Conservation (phyloP, 2,888 invertebrate species). For the Trypoxylon attenuatum region DNA sequence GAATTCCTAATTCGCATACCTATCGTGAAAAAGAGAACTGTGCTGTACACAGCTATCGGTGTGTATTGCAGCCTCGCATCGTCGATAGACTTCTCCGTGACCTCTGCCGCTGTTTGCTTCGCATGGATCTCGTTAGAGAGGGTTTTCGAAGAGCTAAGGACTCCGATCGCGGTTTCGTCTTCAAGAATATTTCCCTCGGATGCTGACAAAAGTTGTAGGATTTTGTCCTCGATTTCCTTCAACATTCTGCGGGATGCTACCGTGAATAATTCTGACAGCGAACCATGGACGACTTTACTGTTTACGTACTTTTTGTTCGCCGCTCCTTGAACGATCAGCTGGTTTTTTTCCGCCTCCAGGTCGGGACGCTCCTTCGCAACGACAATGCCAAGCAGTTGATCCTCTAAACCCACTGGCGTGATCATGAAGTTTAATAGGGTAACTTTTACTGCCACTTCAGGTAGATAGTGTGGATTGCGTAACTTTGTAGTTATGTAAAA, state of each 20-base stretch:
- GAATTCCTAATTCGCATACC: too few relatives aligned
- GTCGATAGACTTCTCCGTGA: constrained; percentile 93
- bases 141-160: constrained; percentile 92
- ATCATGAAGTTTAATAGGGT: constrained; percentile 97
- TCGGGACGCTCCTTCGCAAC: constrained; percentile 95
- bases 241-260: too few relatives aligned
- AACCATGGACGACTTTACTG: too few relatives aligned
- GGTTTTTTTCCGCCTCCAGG: constrained; percentile 92
- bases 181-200: constrained; percentile 89
- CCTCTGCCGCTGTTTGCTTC: constrained; percentile 92
- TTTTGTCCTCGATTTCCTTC: constrained; percentile 94
- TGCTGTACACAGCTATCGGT: constrained; percentile 91
- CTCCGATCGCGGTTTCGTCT: constrained; percentile 90
- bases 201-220: constrained; percentile 85
- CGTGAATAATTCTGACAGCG: too few relatives aligned
- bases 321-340: constrained; percentile 91
- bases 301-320: constrained; percentile 82
- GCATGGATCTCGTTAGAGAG: constrained; percentile 93
- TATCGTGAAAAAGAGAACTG: constrained; percentile 93
- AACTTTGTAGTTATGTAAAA: constrained; percentile 96
- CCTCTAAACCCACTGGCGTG: constrained; percentile 90
- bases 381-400: constrained; percentile 91
- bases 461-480: constrained; percentile 94
- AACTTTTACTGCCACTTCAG: constrained; percentile 94
- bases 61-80: constrained; percentile 88